A percentile compares a stretch with the other conserved stretches of the same genome.
These are phyloP conservation scores for Micromesistius poutassou DNA, from an alignment of 2,797 vertebrate genomes.

Conservation along the genomic window DNA sequence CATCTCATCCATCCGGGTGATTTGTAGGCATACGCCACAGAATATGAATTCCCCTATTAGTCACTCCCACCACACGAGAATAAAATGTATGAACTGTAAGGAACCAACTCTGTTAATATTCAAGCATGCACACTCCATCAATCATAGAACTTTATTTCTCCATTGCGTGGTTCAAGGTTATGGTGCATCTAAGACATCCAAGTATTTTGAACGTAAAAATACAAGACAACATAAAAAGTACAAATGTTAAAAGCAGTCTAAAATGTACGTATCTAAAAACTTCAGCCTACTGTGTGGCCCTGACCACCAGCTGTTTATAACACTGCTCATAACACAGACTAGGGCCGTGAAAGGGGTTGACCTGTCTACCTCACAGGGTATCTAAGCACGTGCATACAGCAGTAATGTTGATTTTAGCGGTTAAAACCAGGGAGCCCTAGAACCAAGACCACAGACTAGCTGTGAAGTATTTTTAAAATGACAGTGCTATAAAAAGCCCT, in stretches of 20 bases:
- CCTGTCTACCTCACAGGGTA: too few relatives aligned
- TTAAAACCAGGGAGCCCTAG: slow-evolving; percentile 50
- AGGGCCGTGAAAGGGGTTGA: too few relatives aligned
- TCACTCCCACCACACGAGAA: background rate
- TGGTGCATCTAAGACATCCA: background rate
- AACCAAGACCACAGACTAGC: slow-evolving; percentile 52
- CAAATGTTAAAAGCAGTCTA: too few relatives aligned
- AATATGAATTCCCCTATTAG: background rate
- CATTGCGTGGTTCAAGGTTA: background rate
- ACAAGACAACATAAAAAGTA: too few relatives aligned
- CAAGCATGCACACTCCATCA: background rate
- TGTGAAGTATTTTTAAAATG: too few relatives aligned
- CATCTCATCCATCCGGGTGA: background rate
- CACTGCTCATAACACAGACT: too few relatives aligned
- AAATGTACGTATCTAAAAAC: too few relatives aligned
- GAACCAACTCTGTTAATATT: background rate
- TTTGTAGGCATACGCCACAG: background rate
- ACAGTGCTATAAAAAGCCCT: background rate
- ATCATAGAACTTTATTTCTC: background rate
- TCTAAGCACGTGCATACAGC: too few relatives aligned
- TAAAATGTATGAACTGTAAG: background rate
- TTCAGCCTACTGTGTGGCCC: too few relatives aligned
- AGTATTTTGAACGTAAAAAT: too few relatives aligned
- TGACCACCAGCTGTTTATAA: too few relatives aligned
- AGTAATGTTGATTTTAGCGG: slow-evolving; percentile 42